Base-by-base conservation (phyloP, 2,113 vertebrate genomes). In the Apaloderma vittatum region DNA sequence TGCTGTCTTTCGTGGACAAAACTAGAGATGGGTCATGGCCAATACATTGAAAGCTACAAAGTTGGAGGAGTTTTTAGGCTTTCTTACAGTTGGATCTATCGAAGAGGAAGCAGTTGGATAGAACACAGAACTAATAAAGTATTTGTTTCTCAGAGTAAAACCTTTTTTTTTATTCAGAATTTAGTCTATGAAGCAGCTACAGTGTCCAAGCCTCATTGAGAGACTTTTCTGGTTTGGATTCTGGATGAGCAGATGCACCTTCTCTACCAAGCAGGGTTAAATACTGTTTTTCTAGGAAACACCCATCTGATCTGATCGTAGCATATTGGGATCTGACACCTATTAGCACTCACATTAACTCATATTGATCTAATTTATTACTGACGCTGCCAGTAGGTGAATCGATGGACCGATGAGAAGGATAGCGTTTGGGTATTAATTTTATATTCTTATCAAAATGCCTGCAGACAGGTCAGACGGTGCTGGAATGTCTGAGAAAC, bases 221-320 rank as follows among this genome's bases (percentile, higher is more conserved):
- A 77, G 27, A 32, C 16, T 45, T 29, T 3, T 3, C 37, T n/a
- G 29, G 40, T 75, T 26, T 7, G 59, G n/a, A 17, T 65, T 76
- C 62, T 77, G 79, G n/a, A 24, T 46, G 83, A 91, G 79, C 79
- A 92, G 79, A 29, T 80, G 86, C 48, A 46, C 62, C n/a, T 94
- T 45, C 26, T 62, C 21, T 8, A 17, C 36, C 49, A 78, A 37
- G n/a, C 30, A 11, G 8, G 29, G 59, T 34, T 66, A 92, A 92
- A 92, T 80, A 9, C 8, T 29, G 51, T 49, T 83, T 88, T 92
- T 58, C 46, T 80, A 52, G 83, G 86, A 74, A 93, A 74, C 34
- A 30, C 29, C 48, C 59, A 37, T 52, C 79, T 66, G 45, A 51
- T 82, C 77, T 61, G 86, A 36, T 73, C 48, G 4, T 5, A 71